Evolutionary conservation across 1,140 invertebrate genomes (phyloP), one percentile per base, ranked within the genome.

Genomic region (Euglossa dilemma): DNA sequence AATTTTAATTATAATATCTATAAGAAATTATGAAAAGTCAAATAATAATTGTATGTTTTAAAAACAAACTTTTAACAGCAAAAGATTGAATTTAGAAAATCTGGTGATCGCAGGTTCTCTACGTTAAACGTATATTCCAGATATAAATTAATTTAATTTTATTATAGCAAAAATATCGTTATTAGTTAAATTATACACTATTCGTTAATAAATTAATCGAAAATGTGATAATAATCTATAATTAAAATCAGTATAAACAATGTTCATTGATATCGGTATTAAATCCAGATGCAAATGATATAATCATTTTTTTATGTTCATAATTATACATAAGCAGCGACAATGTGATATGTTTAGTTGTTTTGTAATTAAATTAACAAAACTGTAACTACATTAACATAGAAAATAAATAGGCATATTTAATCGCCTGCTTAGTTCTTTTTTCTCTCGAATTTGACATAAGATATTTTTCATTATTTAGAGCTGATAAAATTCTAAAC

Each of bases 71-170:
- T n/a, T 45, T 28, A 47, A 23, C 12, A 64, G 43, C 20, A 9
- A 14, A 52, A 20, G 43, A 63, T 82, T 72, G 43, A 59, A 70
- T 69, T 73, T 16, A 59, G 63, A 78, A 85, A 77, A 45, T 82
- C 14, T 77, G 7, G 45, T 52, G 56, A 61, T 77, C 54, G 6
- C 63, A 78, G 76, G 72, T 80, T 84, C 73, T 52, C 64, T 84
- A 84, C 56, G 74, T 59, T 84, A 80, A n/a, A 84, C 5, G 76
- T 45, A 75, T 70, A 66, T 43, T 78, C 54, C 28, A 63, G 16
- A 52, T 64, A 56, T 43, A 36, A 25, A 14, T 61, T 61, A 69
- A 59, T 20, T 36, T 18, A 36, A 82, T 77, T 47, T 76, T 50
- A 74, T 18, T 80, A 50, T 18, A 8, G 20, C 16, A 59, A n/a